Conservation (phyloP, 2,113 vertebrate genomes). For the Promerops cafer region DNA sequence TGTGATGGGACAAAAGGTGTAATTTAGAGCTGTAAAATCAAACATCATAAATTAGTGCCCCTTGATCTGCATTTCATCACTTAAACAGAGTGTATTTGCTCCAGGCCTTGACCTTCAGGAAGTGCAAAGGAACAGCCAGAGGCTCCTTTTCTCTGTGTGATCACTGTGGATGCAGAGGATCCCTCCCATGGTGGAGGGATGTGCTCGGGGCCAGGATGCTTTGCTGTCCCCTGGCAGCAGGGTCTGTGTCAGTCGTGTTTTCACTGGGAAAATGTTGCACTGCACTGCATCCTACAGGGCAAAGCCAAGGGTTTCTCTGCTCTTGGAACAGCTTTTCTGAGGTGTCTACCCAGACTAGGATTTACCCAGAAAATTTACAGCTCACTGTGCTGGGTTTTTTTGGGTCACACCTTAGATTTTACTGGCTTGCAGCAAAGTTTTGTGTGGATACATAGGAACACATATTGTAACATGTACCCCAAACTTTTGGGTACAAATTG, state of each 20-base stretch:
- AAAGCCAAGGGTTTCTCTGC: neutral
- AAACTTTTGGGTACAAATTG: neutral
- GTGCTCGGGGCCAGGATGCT: neutral
- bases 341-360: neutral
- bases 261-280: neutral
- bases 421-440: neutral
- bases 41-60: neutral
- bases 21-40: neutral
- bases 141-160: neutral
- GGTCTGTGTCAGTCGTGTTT: neutral
- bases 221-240: neutral
- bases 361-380: neutral
- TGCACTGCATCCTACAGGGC: neutral
- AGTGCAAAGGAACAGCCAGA: neutral
- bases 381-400: neutral
- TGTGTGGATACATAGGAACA: neutral
- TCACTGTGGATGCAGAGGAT: neutral
- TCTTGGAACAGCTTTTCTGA: neutral
- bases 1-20: neutral
- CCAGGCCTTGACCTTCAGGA: neutral
- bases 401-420: neutral
- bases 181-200: neutral
- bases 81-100: neutral
- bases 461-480: neutral
- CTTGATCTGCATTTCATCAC: neutral